These are phyloP conservation scores for Gastrophryne carolinensis DNA, from an alignment of 2,797 vertebrate species.

Conservation along the genomic window DNA sequence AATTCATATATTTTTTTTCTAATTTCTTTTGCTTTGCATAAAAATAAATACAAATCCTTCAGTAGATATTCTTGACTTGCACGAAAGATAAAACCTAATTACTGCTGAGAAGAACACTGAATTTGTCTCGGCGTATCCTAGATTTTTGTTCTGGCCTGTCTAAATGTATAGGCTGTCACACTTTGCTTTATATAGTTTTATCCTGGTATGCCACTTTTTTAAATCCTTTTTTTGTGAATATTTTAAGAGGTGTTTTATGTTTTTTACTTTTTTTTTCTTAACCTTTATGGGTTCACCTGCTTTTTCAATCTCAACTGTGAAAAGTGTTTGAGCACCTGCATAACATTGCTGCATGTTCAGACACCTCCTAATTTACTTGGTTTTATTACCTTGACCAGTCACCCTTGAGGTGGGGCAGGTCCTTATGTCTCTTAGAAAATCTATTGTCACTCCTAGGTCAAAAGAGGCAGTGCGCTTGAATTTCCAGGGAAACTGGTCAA, in stretches of 20 bases:
- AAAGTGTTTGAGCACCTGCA: conserved; percentile 80
- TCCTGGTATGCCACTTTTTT: conserved; percentile 1
- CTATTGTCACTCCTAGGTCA: conserved; percentile 71
- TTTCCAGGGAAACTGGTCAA: conserved; percentile 82
- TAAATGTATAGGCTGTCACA: conserved; percentile 24
- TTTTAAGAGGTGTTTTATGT: not conserved
- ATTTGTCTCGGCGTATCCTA: conserved; percentile 53
- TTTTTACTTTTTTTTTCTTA: not conserved
- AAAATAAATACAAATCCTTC: conserved; percentile 60
- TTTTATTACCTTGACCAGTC: conserved; percentile 66
- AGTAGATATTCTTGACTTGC: conserved; percentile 57
- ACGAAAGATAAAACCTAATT: conserved; percentile 63
- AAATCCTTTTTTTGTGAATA: not conserved
- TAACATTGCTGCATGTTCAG: conserved; percentile 60
- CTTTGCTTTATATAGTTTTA: conserved; percentile 5
- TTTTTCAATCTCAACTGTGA: conserved; percentile 58
- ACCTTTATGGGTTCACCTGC: conserved; percentile 45
- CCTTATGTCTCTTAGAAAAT: conserved; percentile 70
- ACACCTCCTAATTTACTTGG: conserved; percentile 62
- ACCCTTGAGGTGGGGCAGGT: conserved; percentile 64
- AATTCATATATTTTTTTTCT: no score
- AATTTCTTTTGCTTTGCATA: not conserved
- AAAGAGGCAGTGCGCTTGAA: conserved; percentile 75
- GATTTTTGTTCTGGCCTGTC: conserved; percentile 19
- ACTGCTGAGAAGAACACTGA: conserved; percentile 55